phyloP scores from a whole-genome alignment of 1,140 invertebrate species.

The Orchestia grillus region DNA sequence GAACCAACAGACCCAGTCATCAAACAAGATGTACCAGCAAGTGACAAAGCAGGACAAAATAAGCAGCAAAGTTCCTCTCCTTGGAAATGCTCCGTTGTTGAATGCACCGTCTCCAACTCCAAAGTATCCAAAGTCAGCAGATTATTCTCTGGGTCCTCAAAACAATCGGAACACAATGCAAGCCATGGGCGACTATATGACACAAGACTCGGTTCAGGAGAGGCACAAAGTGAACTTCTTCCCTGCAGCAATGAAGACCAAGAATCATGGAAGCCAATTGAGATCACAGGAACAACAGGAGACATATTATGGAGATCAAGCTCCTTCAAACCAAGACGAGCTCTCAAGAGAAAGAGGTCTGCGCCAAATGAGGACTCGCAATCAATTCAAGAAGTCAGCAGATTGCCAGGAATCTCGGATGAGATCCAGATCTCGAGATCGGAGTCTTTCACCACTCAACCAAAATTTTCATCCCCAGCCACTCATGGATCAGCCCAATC shows the following conservation, averaged over 20 bases:
- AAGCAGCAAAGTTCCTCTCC: not conserved
- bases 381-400: not conserved
- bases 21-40: not conserved
- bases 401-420: not conserved
- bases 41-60: not conserved
- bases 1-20: not conserved
- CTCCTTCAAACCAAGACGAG: slow-evolving; percentile 4
- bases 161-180: not conserved
- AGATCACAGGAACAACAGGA: not conserved
- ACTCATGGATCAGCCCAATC: not conserved
- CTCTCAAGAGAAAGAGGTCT: slow-evolving; percentile 12
- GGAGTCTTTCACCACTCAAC: not conserved
- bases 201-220: not conserved
- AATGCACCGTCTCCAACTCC: not conserved
- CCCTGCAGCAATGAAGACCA: not conserved
- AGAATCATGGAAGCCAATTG: not conserved
- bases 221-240: not conserved
- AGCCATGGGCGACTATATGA: not conserved
- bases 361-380: not conserved
- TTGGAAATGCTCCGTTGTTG: not conserved
- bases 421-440: slow-evolving; percentile 9
- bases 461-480: not conserved
- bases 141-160: slow-evolving; percentile 3
- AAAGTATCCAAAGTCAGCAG: slow-evolving; percentile 35
- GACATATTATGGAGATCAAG: not conserved